Evolutionary conservation across 35 echinoderm and acorn worm genomes (phyloP), one percentile per base, ranked within the genome.

Genomic region (Anneissia japonica): DNA sequence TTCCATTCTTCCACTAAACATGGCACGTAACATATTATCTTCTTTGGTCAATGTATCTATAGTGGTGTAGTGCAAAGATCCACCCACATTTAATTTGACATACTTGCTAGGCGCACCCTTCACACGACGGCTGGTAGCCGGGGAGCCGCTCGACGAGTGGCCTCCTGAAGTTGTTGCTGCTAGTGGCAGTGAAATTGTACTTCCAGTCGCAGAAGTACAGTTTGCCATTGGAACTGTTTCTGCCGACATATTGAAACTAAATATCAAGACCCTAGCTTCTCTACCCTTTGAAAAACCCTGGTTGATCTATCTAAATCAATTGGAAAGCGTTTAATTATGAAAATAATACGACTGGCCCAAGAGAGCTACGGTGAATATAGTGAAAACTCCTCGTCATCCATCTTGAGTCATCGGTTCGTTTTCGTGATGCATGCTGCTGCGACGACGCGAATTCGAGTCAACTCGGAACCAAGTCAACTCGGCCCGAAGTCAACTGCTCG

Each of bases 1-100:
- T 85, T 97, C 95, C 95, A 97, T 97, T 36, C 95, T 87, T 40
- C 95, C 95, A 88, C 95, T 97, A 39, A 97, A 97, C 95, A 97
- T 97, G 38, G 95, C 95, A 37, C 95, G 81, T 32, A 97, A 82
- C 95, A 97, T 97, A 38, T 97, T 97, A 79, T 97, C 95, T 39
- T 93, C 91, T 81, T 97, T 97, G 16, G 95, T 97, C 73, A 97
- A 83, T 30, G 95, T 97, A 39, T 93, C 95, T 23, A 97, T 93
- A 38, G 95, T 97, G 28, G 95, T 97, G 86, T 97, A 97, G 83
- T 91, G 91, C 74, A 97, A 82, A 40, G 95, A 75, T 33, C 95
- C 95, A 76, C 95, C 95, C 40, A 97, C 95, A 87, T 97, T 97
- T 10, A 97, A 73, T 73, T 97, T 97, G 36, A 97, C 95, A 89